These are phyloP conservation scores for Trididemnum nubilum DNA, from an alignment of 23 tunicate species.

Conservation along the genomic window DNA sequence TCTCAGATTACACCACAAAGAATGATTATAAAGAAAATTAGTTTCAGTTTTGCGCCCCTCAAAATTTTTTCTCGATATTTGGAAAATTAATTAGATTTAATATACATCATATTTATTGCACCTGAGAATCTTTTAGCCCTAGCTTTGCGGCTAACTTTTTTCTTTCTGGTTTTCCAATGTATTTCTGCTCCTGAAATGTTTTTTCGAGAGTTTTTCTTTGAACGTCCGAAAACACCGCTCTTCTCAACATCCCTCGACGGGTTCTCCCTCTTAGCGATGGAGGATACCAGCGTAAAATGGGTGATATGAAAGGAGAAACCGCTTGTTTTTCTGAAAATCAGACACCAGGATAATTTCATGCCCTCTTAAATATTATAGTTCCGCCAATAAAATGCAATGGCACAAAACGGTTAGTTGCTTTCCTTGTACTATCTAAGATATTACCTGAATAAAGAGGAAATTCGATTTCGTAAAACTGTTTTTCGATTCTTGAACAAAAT, in stretches of 20 bases:
- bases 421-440: no score
- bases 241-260: constrained; percentile 84
- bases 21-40: no score
- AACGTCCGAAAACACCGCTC: constrained; percentile 88
- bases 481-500: no score
- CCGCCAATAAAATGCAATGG: background rate
- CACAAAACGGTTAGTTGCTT: background rate
- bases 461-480: no score
- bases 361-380: background rate
- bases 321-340: background rate
- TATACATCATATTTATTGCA: no score
- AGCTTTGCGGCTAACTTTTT: constrained; percentile 80
- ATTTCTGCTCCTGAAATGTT: constrained; percentile 86
- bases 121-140: constrained; percentile 93
- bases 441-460: no score
- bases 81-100: no score
- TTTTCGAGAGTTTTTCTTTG: constrained; percentile 83
- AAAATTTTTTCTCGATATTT: no score
- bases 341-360: background rate
- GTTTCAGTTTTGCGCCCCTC: no score
- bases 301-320: background rate
- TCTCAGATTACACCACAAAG: no score
- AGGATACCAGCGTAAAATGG: constrained; percentile 67
- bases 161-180: constrained; percentile 91
- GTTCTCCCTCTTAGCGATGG: constrained; percentile 46